A percentile compares a stretch with the other conserved stretches of the same genome.
Conservation (phyloP, 2,113 vertebrate species). For the Myrmecobius fasciatus region DNA sequence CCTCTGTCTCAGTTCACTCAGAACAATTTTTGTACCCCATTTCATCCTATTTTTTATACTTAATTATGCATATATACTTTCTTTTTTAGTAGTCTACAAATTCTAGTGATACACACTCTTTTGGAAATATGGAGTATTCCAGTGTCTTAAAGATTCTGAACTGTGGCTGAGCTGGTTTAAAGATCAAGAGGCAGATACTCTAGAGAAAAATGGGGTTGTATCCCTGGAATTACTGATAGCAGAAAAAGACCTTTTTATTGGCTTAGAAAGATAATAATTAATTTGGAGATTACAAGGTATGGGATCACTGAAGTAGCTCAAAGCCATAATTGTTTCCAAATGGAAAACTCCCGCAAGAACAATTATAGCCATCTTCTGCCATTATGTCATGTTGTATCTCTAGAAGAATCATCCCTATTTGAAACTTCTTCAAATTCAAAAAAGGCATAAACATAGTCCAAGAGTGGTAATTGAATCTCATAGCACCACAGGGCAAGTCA, state of each 20-base stretch:
- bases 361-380: conserved; percentile 75
- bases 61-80: no score
- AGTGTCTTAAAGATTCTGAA: no score
- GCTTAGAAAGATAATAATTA: conserved; percentile 46
- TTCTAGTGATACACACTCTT: no score
- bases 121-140: no score
- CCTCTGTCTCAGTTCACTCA: no score
- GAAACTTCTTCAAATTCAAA: conserved; percentile 59
- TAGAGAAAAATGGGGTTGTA: background rate
- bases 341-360: conserved; percentile 69
- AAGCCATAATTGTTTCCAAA: conserved; percentile 77
- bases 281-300: conserved; percentile 66
- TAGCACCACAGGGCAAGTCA: conserved; percentile 12
- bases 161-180: no score
- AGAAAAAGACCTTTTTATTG: conserved; percentile 53
- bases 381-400: conserved; percentile 69
- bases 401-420: conserved; percentile 69
- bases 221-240: conserved; percentile 53
- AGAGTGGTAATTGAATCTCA: conserved; percentile 9
- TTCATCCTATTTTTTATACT: no score
- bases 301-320: conserved; percentile 73
- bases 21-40: no score
- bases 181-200: no score
- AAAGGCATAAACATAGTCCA: background rate
- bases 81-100: no score